Evolutionary conservation across 1,140 invertebrate species (phyloP), one percentile per base, ranked within the genome.

Genomic region (Bicyclus anynana): DNA sequence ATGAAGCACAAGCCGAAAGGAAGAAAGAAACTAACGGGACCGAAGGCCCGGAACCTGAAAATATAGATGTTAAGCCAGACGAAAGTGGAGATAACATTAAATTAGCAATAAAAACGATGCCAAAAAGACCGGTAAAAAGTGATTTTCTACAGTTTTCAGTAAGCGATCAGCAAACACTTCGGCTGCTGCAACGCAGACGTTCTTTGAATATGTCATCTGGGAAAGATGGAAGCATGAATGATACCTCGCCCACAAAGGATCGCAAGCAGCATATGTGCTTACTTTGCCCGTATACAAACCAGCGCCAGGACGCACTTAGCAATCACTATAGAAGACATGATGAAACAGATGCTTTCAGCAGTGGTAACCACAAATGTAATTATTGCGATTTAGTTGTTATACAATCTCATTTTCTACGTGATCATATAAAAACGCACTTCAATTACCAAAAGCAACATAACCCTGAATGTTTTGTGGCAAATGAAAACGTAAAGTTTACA

Each of bases 381-480:
- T 93, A 94, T 75, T 97, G 96, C 84, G 94, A 96, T 86, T 95
- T 95, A 78, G 93, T 93, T 16, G 94, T 94, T 2, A 91, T 93
- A 0, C 94, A 96, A 72, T 91, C 91, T 9, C 93, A 95, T 73
- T 94, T 95, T 55, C 77, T 95, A 5, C 88, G 92, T n/a, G 95
- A 96, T 55, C 95, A 97, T 81, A 90, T 93, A 18, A 95, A 94
- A 80, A 86, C 95, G 18, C 95, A 97, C 81, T 96, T 96, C 74
- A 90, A 89, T 62, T 86, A 87, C 59, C 87, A 89, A 26, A 92
- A 92, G 71, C 80, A 90, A 48, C 81, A 92, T 12, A 91, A 88
- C 53, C 91, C 93, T 3, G 93, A 88, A 66, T 82, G 85, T 70
- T 88, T 72, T 50, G 76, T 79, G 5, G 81, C 81, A 29, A 85